Evolutionary conservation across 2,888 invertebrate species (phyloP).

Genomic region (Agapostemon virescens): DNA sequence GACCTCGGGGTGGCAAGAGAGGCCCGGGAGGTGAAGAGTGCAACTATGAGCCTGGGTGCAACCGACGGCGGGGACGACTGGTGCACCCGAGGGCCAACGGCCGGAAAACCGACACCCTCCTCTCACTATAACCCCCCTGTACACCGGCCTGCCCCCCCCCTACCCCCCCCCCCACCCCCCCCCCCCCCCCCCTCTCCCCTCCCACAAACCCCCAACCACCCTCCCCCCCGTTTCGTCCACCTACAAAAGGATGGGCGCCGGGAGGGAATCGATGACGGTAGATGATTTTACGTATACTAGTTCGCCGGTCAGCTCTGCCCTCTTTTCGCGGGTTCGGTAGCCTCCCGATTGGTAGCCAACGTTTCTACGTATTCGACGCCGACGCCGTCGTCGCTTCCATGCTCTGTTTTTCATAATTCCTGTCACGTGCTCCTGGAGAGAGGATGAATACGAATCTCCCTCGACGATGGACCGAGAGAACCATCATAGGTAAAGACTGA

Average conservation of each 20-base stretch:
- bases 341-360: slow-evolving; percentile 55
- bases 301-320: slow-evolving; percentile 69
- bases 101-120: slow-evolving; percentile 70
- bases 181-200: slow-evolving; percentile 48
- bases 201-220: slow-evolving; percentile 42
- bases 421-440: slow-evolving; percentile 30
- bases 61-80: slow-evolving; percentile 66
- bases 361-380: slow-evolving; percentile 30
- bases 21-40: slow-evolving; percentile 68
- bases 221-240: slow-evolving; percentile 60
- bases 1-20: slow-evolving; percentile 74
- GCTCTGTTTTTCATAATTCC: slow-evolving; percentile 3
- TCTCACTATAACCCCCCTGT: slow-evolving; percentile 50
- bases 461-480: not conserved
- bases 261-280: slow-evolving; percentile 77
- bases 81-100: slow-evolving; percentile 73
- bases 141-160: slow-evolving; percentile 34
- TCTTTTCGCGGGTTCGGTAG: slow-evolving; percentile 69
- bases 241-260: slow-evolving; percentile 69
- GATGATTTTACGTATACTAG: slow-evolving; percentile 76
- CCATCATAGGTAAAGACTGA: slow-evolving; percentile 23
- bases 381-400: slow-evolving; percentile 19
- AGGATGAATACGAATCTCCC: slow-evolving; percentile 9
- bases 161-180: slow-evolving; percentile 45
- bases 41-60: slow-evolving; percentile 64